These are phyloP conservation scores for Oenanthe oenanthe DNA, from an alignment of 2,113 vertebrate genomes.

Conservation along the genomic window DNA sequence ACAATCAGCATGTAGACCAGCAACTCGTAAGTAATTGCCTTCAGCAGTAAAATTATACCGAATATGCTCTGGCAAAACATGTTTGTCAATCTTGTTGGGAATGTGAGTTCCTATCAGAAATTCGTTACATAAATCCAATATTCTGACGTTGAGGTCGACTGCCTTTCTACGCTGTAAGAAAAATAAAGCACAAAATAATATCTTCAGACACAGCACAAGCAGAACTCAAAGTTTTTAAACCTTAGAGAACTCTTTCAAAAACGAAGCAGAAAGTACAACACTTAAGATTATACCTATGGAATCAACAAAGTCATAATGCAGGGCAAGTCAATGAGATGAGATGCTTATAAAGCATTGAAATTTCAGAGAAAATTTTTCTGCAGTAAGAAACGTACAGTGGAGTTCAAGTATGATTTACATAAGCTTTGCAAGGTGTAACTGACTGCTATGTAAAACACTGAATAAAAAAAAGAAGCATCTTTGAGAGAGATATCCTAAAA, in stretches of 20 bases:
- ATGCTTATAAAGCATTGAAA: not conserved
- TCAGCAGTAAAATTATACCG: constrained; percentile 80
- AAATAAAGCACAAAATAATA: not conserved
- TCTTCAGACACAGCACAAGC: not conserved
- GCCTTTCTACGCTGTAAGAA: constrained; percentile 85
- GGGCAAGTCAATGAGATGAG: not conserved
- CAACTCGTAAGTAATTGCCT: constrained; percentile 83
- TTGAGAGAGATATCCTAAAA: not conserved
- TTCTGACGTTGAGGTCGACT: constrained; percentile 88
- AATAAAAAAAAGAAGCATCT: not conserved
- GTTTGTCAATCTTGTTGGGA: constrained; percentile 87
- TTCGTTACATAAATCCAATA: constrained; percentile 89
- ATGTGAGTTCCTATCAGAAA: constrained; percentile 87
- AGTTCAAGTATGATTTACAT: not conserved
- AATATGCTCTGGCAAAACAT: constrained; percentile 85
- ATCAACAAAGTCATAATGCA: not conserved
- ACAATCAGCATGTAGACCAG: constrained; percentile 87
- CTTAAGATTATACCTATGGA: not conserved
- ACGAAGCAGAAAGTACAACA: not conserved
- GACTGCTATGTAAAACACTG: not conserved
- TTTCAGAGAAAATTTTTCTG: not conserved
- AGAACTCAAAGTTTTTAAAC: not conserved
- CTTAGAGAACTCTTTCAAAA: not conserved
- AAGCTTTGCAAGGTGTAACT: not conserved
- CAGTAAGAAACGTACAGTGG: not conserved